Conservation (phyloP, 2,888 invertebrate species). For the Gryllus longicercus region DNA sequence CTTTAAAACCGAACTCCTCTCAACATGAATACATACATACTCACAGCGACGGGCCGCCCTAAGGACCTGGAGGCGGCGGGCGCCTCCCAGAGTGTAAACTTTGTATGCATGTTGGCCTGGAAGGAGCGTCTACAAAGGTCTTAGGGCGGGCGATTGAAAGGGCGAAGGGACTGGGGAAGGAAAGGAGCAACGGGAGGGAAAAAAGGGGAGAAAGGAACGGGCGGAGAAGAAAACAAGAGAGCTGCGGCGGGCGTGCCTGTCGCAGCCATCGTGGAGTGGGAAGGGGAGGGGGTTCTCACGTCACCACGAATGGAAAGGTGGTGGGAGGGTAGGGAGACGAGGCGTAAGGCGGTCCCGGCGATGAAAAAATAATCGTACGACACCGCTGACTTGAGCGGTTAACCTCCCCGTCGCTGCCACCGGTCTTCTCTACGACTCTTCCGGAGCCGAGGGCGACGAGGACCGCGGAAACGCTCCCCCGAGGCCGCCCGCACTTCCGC, state of each 20-base stretch:
- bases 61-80: too few species aligned
- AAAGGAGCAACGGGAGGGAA: neutral
- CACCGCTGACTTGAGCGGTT: neutral
- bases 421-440: neutral
- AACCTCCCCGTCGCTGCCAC: neutral
- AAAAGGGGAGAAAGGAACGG: neutral
- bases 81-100: neutral
- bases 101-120: neutral
- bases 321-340: neutral
- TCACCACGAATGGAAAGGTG: too few species aligned
- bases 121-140: neutral
- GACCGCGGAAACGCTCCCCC: too few species aligned
- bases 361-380: slow-evolving; percentile 17
- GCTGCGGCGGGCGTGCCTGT: too few species aligned
- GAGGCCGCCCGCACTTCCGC: too few species aligned
- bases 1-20: neutral
- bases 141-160: too few species aligned
- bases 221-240: neutral
- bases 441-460: neutral
- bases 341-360: neutral
- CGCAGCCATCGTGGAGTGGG: too few species aligned
- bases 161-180: neutral
- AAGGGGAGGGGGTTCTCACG: too few species aligned
- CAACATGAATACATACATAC: slow-evolving; percentile 17
- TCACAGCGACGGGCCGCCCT: neutral